phyloP scores from a whole-genome alignment of 2,888 invertebrate species.

The Meteorus colon region DNA sequence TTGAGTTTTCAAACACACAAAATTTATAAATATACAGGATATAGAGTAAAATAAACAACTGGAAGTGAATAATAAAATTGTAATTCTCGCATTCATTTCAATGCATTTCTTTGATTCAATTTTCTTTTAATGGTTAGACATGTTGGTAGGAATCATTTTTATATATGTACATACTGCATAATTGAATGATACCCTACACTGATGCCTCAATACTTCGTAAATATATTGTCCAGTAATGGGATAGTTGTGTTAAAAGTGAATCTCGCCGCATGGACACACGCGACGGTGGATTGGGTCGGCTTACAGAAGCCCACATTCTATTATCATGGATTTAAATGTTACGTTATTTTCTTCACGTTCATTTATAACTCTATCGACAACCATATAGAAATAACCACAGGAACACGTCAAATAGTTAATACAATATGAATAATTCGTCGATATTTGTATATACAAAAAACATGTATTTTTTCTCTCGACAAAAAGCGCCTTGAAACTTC shows the following conservation, averaged over 20 bases:
- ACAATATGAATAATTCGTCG: too few species aligned
- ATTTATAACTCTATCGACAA: slow-evolving; percentile 26
- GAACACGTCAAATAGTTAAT: neutral
- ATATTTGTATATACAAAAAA: neutral
- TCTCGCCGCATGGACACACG: slow-evolving; percentile 56
- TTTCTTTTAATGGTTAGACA: neutral
- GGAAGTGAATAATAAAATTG: neutral
- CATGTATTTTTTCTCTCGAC: slow-evolving; percentile 29
- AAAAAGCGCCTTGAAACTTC: slow-evolving; percentile 58
- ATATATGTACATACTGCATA: neutral
- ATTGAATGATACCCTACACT: slow-evolving; percentile 29
- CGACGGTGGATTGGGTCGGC: slow-evolving; percentile 56
- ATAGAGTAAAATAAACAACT: neutral
- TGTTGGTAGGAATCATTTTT: neutral
- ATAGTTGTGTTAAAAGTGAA: slow-evolving; percentile 45
- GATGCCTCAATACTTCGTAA: slow-evolving; percentile 22
- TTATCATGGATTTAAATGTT: slow-evolving; percentile 55
- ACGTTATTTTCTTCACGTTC: slow-evolving; percentile 40
- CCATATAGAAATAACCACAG: neutral
- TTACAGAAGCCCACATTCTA: slow-evolving; percentile 65
- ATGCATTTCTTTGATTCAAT: neutral
- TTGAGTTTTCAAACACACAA: neutral
- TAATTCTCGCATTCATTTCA: neutral
- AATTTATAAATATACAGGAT: neutral
- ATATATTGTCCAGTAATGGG: slow-evolving; percentile 7